Evolutionary conservation across 2,113 vertebrate genomes (phyloP).

Genomic region (Nannobrachium achirus): DNA sequence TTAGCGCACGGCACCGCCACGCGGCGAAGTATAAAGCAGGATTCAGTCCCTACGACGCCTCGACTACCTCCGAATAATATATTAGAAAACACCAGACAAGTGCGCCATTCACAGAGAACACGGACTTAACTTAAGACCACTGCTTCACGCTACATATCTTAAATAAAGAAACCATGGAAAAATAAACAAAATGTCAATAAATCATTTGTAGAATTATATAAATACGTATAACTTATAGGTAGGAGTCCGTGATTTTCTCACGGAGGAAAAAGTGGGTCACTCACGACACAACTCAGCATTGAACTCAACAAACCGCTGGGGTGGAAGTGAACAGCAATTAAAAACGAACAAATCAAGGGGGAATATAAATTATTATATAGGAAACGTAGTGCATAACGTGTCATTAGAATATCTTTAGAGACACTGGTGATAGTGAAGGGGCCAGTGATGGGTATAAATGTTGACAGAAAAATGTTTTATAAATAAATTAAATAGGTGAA

Average conservation of each 20-base stretch:
- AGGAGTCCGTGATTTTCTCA: background rate
- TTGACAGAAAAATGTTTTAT: slow-evolving; percentile 43
- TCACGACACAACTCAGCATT: slow-evolving; percentile 28
- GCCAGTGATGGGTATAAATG: slow-evolving; percentile 56
- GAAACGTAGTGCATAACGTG: slow-evolving; percentile 93
- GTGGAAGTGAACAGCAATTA: slow-evolving; percentile 54
- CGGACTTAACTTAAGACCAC: slow-evolving; percentile 75
- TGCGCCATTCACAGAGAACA: slow-evolving; percentile 82
- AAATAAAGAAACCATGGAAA: slow-evolving; percentile 87
- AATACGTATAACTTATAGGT: slow-evolving; percentile 58
- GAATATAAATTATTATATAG: slow-evolving; percentile 66
- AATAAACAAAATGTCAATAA: slow-evolving; percentile 83
- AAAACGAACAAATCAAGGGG: slow-evolving; percentile 70
- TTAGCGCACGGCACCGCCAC: too few relatives aligned
- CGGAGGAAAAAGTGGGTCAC: background rate
- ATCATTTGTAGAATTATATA: slow-evolving; percentile 90
- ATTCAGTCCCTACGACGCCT: slow-evolving; percentile 36
- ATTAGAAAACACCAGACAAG: slow-evolving; percentile 74
- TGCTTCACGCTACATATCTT: slow-evolving; percentile 82
- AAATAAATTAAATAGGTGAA: slow-evolving; percentile 44
- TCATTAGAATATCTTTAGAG: slow-evolving; percentile 86
- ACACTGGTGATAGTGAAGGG: slow-evolving; percentile 30
- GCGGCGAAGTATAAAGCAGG: too few relatives aligned
- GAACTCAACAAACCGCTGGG: slow-evolving; percentile 22
- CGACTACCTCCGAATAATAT: slow-evolving; percentile 62